A percentile compares a stretch with the other conserved stretches of the same genome.
These are phyloP conservation scores for Dasyurus viverrinus DNA, from an alignment of 2,113 vertebrate genomes.

Conservation along the genomic window DNA sequence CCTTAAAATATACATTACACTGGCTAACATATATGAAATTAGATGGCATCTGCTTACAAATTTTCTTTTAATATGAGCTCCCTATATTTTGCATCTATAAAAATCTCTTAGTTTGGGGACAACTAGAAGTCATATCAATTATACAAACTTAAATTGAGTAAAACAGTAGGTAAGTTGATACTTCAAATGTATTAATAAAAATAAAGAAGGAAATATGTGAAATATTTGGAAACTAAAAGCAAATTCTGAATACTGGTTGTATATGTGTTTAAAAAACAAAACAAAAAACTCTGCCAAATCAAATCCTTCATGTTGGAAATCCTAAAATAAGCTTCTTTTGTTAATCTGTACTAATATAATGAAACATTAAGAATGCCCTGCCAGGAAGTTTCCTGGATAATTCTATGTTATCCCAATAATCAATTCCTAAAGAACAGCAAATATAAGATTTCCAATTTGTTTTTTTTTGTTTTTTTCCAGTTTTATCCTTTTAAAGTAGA, in stretches of 20 bases:
- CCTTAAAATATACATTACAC: not conserved
- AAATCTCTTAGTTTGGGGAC: slow-evolving; percentile 7
- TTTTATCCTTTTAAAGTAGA: not conserved
- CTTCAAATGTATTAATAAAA: slow-evolving; percentile 7
- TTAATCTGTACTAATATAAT: not conserved
- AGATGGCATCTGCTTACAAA: not conserved
- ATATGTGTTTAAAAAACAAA: not conserved
- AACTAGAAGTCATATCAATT: slow-evolving; percentile 22
- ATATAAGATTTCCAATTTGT: not conserved
- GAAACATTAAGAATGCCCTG: not conserved
- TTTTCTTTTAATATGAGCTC: not conserved
- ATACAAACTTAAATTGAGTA: not conserved
- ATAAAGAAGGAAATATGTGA: not conserved
- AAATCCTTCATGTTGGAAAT: not conserved
- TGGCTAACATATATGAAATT: slow-evolving; percentile 22
- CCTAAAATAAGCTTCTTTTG: not conserved
- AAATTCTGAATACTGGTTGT: not conserved
- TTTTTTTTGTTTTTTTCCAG: not conserved
- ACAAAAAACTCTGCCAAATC: not conserved
- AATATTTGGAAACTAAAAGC: not conserved
- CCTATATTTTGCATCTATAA: not conserved
- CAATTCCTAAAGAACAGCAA: not conserved
- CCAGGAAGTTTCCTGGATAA: fast-evolving
- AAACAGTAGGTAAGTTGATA: not conserved
- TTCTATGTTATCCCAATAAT: fast-evolving